Base-by-base conservation (phyloP, 2,888 invertebrate species). In the Pollenia labialis region DNA sequence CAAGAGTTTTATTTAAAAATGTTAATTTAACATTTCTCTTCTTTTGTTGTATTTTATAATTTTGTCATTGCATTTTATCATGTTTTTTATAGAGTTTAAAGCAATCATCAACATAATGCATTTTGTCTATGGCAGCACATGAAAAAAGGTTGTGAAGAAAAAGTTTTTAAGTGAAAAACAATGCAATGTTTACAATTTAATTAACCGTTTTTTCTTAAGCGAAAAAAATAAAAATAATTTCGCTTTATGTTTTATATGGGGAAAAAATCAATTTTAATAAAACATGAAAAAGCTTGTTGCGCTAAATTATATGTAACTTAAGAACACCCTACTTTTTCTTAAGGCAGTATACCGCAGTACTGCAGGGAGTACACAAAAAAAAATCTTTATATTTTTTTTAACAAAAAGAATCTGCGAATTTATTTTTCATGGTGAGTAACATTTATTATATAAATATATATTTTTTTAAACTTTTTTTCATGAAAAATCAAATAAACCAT, bases 21-120 rank as follows among this genome's bases (percentile, higher is more conserved):
- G n/a, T 16, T 74, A 42, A 32, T 68, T 42, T 58, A 58, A 32
- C 74, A 58, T 81, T 81, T 66, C 44, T 46, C 32, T 66, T 75
- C 18, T 48, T 60, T 69, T 68, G 62, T 56, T 83, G 40, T 60
- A 32, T 32, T 69, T 50, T 58, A 66, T 58, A 58, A 66, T 60
- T 60, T 60, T 40, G 32, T 62, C 40, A 23, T 16, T 66, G 32
- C 44, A 74, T 56, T 74, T 74, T 48, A 42, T 46, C 3, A 23
- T 52, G 56, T 42, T 75, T 40, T 50, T 50, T 32, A 6, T 14
- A 16, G 48, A 52, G 60, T 58, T 74, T 40, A 8, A 42, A n/a
- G 16, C 44, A 64, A 77, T 14, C n/a, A 77, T 16, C 80, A 80
- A 54, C 42, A 46, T 66, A 32, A 81, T 46, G 69, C 54, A 82